Evolutionary conservation across 2,113 vertebrate genomes (phyloP), one percentile per base, ranked within the genome.

Genomic region (Haplotaxodon microlepis): DNA sequence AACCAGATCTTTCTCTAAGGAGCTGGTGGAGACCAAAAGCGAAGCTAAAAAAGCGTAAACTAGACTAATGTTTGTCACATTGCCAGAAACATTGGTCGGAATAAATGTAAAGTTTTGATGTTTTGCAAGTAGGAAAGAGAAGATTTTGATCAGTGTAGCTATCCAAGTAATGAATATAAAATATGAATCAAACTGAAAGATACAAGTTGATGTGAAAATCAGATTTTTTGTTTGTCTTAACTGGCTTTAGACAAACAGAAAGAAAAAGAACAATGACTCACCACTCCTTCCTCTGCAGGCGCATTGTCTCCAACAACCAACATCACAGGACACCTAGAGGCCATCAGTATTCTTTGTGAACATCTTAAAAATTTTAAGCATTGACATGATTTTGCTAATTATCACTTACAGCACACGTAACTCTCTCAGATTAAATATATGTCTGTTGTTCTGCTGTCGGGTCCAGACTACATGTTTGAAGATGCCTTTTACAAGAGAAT

Each of bases 261-360:
- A 63, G 59, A 19, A 38, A 38, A 66, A 73, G 14, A 45, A 45
- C 21, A n/a, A 27, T 6, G 21, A 45, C 99, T 98, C 93, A 99
- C 99, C 98, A 99, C 99, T 29, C 98, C 97, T 17, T 99, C 98
- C 92, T 99, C 99, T 2, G 98, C 98, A 0, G 98, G 98, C 0
- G 98, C 97, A 0, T 99, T 99, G 93, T 99, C 99, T 80, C 99
- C 98, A 0, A 99, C 99, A 29, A 99, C 99, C 95, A 99, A 95
- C 98, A 99, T 99, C 93, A 97, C 98, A 0, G 98, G 98, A 94
- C 98, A 99, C 93, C 99, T 99, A 89, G 4, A 54, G 31, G 6
- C 47, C 71, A 57, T 59, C 71, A 50, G 12, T 11, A 45, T 47
- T 19, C 6, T 34, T n/a, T 54, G 47, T 31, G 1, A 57, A 50